Percentiles rank a stretch among this genome's conserved stretches.
These are phyloP conservation scores for Stegodyphus mimosarum DNA, from an alignment of 1,140 invertebrate species.

Conservation along the genomic window DNA sequence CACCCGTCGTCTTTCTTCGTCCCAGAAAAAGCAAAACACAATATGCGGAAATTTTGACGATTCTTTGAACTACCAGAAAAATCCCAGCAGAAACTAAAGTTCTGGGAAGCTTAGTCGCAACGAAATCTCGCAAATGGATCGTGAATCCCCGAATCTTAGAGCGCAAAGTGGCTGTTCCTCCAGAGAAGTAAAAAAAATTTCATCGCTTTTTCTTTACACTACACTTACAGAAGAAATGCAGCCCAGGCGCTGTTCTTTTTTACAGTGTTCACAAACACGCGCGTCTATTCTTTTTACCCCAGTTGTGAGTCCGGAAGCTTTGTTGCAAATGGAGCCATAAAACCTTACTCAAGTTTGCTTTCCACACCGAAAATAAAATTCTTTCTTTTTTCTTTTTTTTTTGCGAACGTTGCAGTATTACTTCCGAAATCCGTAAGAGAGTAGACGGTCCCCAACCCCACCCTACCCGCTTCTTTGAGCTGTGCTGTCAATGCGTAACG, in stretches of 20 bases:
- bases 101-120: background rate
- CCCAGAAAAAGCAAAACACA: too few relatives aligned
- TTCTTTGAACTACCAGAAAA: too few relatives aligned
- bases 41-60: too few relatives aligned
- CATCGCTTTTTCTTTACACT: slow-evolving; percentile 31
- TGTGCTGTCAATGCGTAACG: too few relatives aligned
- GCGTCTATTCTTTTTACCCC: background rate
- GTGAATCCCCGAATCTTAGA: slow-evolving; percentile 17
- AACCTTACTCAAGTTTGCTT: slow-evolving; percentile 27
- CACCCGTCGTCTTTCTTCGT: too few relatives aligned
- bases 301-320: background rate
- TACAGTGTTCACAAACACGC: slow-evolving; percentile 1
- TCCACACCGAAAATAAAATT: background rate
- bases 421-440: too few relatives aligned
- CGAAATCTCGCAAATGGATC: slow-evolving; percentile 42
- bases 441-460: too few relatives aligned
- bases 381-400: background rate
- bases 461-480: too few relatives aligned
- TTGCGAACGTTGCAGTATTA: background rate
- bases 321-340: slow-evolving; percentile 39
- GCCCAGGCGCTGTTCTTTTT: background rate
- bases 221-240: background rate
- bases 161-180: background rate
- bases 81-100: background rate
- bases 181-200: background rate